Conservation (phyloP, 2,888 invertebrate genomes). For the Patella caerulea region DNA sequence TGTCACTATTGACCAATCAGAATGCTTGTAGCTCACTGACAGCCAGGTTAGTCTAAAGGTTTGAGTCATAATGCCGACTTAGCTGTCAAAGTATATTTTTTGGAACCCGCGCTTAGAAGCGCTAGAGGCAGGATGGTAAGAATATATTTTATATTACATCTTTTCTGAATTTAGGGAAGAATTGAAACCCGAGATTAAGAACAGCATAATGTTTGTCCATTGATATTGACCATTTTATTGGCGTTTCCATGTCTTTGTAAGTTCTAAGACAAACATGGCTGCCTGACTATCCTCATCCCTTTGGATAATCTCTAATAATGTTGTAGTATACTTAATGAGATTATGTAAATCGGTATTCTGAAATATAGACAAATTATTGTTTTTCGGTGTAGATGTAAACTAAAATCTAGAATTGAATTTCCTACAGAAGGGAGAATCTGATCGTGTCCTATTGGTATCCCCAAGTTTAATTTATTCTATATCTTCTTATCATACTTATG, state of each 20-base stretch:
- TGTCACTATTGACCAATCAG: conserved; percentile 9
- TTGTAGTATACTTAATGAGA: too few relatives aligned
- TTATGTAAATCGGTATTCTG: too few relatives aligned
- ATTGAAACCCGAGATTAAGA: too few relatives aligned
- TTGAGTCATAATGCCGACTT: conserved; percentile 40
- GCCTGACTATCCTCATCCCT: conserved; percentile 1
- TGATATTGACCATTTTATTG: conserved; percentile 4
- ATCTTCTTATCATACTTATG: too few relatives aligned
- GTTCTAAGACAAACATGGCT: background rate
- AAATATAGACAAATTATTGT: too few relatives aligned
- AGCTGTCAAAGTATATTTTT: conserved; percentile 25
- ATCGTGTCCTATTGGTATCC: too few relatives aligned
- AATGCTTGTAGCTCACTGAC: conserved; percentile 14
- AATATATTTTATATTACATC: background rate
- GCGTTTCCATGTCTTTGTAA: background rate
- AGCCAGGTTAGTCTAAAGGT: conserved; percentile 17
- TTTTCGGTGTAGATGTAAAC: too few relatives aligned
- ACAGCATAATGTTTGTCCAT: background rate
- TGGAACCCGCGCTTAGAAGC: conserved; percentile 30
- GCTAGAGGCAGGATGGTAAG: conserved; percentile 39
- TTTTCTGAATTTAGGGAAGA: background rate
- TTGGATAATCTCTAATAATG: background rate
- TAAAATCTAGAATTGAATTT: too few relatives aligned
- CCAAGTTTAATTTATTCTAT: too few relatives aligned
- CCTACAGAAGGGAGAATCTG: too few relatives aligned